These are phyloP conservation scores for Arge pagana DNA, from an alignment of 2,888 invertebrate species.

Conservation along the genomic window DNA sequence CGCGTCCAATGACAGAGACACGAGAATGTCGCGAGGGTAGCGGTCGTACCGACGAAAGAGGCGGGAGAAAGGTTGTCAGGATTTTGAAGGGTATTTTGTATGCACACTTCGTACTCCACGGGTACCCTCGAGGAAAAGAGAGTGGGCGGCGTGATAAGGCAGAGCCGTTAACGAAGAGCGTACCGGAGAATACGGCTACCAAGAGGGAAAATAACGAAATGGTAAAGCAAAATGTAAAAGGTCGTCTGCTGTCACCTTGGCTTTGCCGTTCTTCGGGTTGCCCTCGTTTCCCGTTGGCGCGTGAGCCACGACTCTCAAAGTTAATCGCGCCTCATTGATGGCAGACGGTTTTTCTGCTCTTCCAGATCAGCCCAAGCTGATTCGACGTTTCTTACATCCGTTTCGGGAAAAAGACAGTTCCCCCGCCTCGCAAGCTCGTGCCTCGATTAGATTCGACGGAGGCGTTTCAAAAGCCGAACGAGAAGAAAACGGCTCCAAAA, in stretches of 20 bases:
- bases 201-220: conserved; percentile 17
- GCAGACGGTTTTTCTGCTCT: too few relatives aligned
- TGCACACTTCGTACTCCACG: conserved; percentile 18
- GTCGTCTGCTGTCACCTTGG: neutral
- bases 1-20: neutral
- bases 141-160: conserved; percentile 17
- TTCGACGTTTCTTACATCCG: too few relatives aligned
- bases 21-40: too few relatives aligned
- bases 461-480: neutral
- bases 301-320: conserved; percentile 10
- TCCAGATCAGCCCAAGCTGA: too few relatives aligned
- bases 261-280: neutral
- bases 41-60: too few relatives aligned
- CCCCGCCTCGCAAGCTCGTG: too few relatives aligned
- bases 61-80: conserved; percentile 23
- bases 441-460: neutral
- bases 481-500: neutral
- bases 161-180: neutral
- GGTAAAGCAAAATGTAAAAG: too few relatives aligned
- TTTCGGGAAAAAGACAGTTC: too few relatives aligned
- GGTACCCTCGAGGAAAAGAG: conserved; percentile 1
- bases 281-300: conserved; percentile 1
- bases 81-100: conserved; percentile 25
- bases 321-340: too few relatives aligned
- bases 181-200: neutral